These are phyloP conservation scores for Diarsia mendica DNA, from an alignment of 2,888 invertebrate species.

Conservation along the genomic window DNA sequence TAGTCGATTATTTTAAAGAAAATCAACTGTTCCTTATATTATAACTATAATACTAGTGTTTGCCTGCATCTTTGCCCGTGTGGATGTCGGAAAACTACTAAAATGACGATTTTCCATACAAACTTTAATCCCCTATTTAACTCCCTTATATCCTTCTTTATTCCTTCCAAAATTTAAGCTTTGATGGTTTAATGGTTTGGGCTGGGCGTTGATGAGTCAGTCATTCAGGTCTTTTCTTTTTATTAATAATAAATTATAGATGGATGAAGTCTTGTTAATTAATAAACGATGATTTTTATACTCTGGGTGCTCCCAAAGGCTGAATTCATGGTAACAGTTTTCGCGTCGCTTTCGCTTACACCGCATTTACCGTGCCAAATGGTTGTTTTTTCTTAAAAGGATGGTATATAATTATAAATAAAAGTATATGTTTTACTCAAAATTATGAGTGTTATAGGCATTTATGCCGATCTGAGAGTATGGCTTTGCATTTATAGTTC, in stretches of 20 bases:
- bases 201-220: too few species aligned
- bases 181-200: too few species aligned
- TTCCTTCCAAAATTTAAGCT: too few species aligned
- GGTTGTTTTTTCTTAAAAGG: conserved; percentile 15
- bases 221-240: too few species aligned
- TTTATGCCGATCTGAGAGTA: not conserved
- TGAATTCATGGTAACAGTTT: not conserved
- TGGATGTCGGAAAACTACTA: too few species aligned
- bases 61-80: too few species aligned
- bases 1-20: not conserved
- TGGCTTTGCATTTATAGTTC: conserved; percentile 6
- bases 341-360: not conserved
- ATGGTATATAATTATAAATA: not conserved
- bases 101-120: too few species aligned
- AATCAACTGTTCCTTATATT: not conserved
- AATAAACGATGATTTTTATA: not conserved
- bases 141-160: too few species aligned
- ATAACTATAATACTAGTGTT: too few species aligned
- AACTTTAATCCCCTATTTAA: too few species aligned
- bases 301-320: not conserved
- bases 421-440: not conserved
- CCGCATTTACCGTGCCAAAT: conserved; percentile 40
- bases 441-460: not conserved
- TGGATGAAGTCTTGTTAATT: not conserved
- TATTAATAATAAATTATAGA: too few species aligned